Evolutionary conservation across 2,797 vertebrate species (phyloP), one percentile per base, ranked within the genome.

Genomic region (Triplophysa yarkandensis): DNA sequence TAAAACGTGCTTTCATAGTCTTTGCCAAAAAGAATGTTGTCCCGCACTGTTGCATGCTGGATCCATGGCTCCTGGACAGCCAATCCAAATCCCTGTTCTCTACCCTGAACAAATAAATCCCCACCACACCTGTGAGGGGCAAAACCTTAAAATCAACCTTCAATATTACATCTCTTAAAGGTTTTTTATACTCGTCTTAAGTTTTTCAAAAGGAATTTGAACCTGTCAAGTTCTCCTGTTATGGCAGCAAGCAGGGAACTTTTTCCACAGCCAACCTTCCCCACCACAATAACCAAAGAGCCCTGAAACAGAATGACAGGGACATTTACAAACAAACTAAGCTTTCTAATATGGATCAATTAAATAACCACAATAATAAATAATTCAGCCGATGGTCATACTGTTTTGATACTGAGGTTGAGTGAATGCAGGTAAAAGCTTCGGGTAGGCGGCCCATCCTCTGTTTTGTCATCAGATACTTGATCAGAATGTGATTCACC

Each of bases 251-350:
- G 85, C 36, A 99, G 84, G 5, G 95, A 95, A 54, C 94, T 98
- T 88, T 99, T 99, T 36, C 98, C 97, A 81, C 94, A 96, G 79
- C 98, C 98, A 0, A 99, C 96, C 78, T 95, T 97, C 13, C 98
- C 98, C 80, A 98, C 93, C 71, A 99, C 88, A 0, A 92, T 97
- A 0, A 97, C 90, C 70, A 99, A 87, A 43, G 88, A 87, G 14
- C 96, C 96, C 97, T 99, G 86, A 48, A 75, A 71, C 4, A 21
- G 69, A 87, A 3, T 9, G 86, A 1, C n/a, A 70, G 1, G 81
- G 41, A 44, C 6, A 75, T 1, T 23, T 27, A 32, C 25, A 41
- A 50, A 54, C 8, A 1, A 52, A n/a, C 4, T n/a, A 4, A 19
- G 28, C 23, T 52, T 23, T 19, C 11, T 13, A 30, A n/a, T 48